phyloP scores from a whole-genome alignment of 2,888 invertebrate species.

The Halictus ligatus region DNA sequence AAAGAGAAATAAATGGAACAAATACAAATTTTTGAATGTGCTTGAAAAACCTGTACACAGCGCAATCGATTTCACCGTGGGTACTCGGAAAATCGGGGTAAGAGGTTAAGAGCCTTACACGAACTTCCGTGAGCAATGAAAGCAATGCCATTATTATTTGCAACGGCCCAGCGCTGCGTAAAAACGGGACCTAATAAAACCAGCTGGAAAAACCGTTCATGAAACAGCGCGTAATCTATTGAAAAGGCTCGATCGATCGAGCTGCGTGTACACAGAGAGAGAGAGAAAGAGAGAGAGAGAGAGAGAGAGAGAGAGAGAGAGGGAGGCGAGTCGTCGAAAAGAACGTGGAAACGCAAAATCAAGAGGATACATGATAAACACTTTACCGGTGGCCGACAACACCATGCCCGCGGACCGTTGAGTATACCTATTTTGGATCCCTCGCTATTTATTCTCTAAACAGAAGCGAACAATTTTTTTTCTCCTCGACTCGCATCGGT shows the following conservation, averaged over 20 bases:
- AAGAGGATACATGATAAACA: conserved; percentile 10
- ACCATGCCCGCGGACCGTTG: background rate
- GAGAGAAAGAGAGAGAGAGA: background rate
- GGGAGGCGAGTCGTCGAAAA: background rate
- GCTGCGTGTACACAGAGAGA: background rate
- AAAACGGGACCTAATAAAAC: background rate
- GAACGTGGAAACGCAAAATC: conserved; percentile 9
- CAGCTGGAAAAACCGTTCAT: background rate
- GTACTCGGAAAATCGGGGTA: background rate
- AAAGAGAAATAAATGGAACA: too few relatives aligned
- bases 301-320: background rate
- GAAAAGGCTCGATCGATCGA: conserved; percentile 2
- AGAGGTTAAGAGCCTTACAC: background rate
- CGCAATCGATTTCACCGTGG: background rate
- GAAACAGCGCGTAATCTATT: background rate
- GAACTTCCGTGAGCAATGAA: background rate
- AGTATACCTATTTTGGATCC: background rate
- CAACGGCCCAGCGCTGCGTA: background rate
- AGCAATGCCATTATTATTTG: background rate
- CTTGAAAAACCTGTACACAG: background rate
- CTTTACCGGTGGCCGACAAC: background rate
- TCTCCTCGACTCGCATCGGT: background rate
- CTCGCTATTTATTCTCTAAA: background rate
- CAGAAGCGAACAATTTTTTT: background rate
- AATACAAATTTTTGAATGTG: background rate